Conservation (phyloP, 2,113 vertebrate species). For the Elgaria multicarinata region DNA sequence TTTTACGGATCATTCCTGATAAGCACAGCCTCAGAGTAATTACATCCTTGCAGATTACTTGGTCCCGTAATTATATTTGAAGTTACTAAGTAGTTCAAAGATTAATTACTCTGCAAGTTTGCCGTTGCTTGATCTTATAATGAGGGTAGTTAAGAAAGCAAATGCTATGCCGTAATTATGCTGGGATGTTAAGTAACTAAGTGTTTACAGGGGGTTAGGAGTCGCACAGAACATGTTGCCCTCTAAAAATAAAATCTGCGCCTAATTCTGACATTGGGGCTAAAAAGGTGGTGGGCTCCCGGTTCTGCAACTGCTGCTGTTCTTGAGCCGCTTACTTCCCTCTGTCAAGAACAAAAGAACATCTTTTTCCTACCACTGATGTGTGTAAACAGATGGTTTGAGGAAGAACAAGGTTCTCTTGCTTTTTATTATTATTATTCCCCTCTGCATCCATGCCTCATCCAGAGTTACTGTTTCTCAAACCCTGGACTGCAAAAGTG, state of each 20-base stretch:
- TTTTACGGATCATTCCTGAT: constrained; percentile 46
- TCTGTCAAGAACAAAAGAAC: not conserved
- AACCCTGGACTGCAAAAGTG: not conserved
- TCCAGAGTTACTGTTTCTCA: not conserved
- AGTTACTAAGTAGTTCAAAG: constrained; percentile 46
- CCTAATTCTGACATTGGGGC: constrained; percentile 4
- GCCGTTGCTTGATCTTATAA: constrained; percentile 45
- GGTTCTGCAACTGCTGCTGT: no score
- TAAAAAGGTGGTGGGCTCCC: not conserved
- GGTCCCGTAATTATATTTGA: constrained; percentile 44
- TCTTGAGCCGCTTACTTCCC: not conserved
- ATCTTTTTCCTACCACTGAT: not conserved
- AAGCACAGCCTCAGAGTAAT: constrained; percentile 55
- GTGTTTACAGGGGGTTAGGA: not conserved
- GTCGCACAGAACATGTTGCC: constrained; percentile 7
- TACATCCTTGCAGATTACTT: constrained; percentile 45
- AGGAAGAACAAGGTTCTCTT: not conserved
- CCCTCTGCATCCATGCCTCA: not conserved
- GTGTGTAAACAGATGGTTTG: not conserved
- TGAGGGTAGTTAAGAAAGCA: constrained; percentile 41
- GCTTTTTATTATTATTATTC: not conserved
- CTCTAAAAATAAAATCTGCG: not conserved
- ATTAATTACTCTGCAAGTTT: constrained; percentile 57
- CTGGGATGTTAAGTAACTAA: not conserved
- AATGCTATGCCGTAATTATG: constrained; percentile 28